These are phyloP conservation scores for Acanthornis magna DNA, from an alignment of 2,797 vertebrate species.

Conservation along the genomic window DNA sequence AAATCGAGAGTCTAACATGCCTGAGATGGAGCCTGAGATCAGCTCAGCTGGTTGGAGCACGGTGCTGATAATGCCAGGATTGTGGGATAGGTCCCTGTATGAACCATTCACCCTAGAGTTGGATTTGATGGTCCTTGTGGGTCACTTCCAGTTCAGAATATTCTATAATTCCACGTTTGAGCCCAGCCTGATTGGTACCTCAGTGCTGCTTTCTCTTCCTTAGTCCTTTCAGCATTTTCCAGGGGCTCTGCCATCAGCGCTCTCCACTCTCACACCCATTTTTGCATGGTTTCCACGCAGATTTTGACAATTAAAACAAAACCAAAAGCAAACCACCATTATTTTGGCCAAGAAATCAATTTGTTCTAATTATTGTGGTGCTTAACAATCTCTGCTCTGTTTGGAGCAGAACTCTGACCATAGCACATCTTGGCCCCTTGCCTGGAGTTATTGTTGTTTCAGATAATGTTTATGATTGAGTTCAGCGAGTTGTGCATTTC, in stretches of 20 bases:
- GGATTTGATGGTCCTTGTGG: neutral
- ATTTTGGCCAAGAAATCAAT: neutral
- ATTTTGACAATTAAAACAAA: neutral
- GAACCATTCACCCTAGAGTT: neutral
- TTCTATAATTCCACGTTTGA: neutral
- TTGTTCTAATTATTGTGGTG: neutral
- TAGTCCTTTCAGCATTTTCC: neutral
- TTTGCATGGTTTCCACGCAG: neutral
- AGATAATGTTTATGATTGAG: slow-evolving; percentile 16
- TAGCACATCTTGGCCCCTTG: neutral
- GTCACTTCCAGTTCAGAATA: neutral
- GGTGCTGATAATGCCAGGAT: neutral
- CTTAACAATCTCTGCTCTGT: neutral
- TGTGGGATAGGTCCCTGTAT: neutral
- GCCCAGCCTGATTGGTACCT: neutral
- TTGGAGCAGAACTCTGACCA: neutral
- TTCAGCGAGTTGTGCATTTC: slow-evolving; percentile 1
- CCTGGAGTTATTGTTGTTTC: neutral
- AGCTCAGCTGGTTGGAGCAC: neutral
- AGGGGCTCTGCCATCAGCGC: neutral
- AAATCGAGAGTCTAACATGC: neutral
- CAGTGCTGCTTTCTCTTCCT: neutral
- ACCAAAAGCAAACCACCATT: neutral
- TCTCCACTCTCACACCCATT: neutral
- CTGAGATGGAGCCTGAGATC: neutral